Evolutionary conservation across 2,888 invertebrate species (phyloP).

Genomic region (Philaethria dido): DNA sequence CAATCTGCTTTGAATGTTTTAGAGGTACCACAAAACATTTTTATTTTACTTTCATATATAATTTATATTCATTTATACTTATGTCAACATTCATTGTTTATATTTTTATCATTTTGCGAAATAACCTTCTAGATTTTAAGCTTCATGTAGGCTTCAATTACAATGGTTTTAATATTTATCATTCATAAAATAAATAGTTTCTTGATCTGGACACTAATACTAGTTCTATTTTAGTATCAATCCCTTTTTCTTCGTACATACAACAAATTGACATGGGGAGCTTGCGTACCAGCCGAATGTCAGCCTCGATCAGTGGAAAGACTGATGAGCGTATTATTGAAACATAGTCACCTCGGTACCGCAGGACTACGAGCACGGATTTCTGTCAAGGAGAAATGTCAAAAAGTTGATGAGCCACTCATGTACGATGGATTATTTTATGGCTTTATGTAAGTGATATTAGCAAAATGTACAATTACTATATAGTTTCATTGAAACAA

Average conservation of each 20-base stretch:
- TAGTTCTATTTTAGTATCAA: constrained; percentile 52
- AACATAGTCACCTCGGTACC: constrained; percentile 68
- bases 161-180: no score
- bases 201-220: neutral
- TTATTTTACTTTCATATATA: neutral
- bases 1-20: constrained; percentile 74
- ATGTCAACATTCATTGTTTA: no score
- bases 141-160: no score
- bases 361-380: constrained; percentile 66
- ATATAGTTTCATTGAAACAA: no score
- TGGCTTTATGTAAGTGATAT: constrained; percentile 68
- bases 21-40: constrained; percentile 58
- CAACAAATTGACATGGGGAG: constrained; percentile 80
- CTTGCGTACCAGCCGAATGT: constrained; percentile 81
- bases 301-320: constrained; percentile 60
- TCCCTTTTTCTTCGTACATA: constrained; percentile 61
- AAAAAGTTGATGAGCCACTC: constrained; percentile 53
- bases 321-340: constrained; percentile 61
- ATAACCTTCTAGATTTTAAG: no score
- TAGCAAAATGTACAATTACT: no score
- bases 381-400: constrained; percentile 61
- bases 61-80: no score
- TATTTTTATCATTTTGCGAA: no score
- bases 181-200: neutral
- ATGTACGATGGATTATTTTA: constrained; percentile 60